Evolutionary conservation across 2,113 vertebrate species (phyloP), one percentile per base, ranked within the genome.

Genomic region (Malurus elegans): DNA sequence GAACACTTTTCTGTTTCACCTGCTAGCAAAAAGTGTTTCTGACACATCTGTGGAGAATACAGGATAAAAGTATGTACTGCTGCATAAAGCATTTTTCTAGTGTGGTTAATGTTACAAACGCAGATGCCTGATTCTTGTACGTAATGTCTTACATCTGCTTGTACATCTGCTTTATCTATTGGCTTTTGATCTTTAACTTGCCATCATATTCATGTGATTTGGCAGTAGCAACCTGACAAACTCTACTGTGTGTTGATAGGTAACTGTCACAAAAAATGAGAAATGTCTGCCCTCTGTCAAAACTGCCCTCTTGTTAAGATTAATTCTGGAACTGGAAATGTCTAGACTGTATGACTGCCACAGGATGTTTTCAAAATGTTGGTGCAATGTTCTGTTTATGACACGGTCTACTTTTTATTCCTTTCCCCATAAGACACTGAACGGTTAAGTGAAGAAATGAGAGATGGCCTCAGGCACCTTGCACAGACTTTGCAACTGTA

Each of bases 401-500:
- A 90, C 76, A 79, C 91, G 31, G 57, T 81, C 18, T 88, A 44
- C 71, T 95, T 94, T 91, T 93, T 96, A 38, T 86, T 92, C 44
- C 29, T 10, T 76, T 81, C 14, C 58, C 32, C 38, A 58, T 74
- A 97, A 99, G 99, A 99, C 96, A 93, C 97, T 90, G 97, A 95
- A 90, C 98, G 95, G 32, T 97, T 99, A 95, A 98, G 98, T 87
- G 98, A 99, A 97, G 98, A 99, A 94, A 99, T 99, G 98, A 99
- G 97, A 95, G 97, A 98, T 18, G 99, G 99, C 92, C 97, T 99
- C 78, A 96, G 97, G 97, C 98, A 99, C 38, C 98, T 99, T 70
- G 97, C 96, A 4, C 86, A 97, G 86, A 98, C 98, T 8, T 98
- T 99, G 90, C 97, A 98, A 64, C 82, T 98, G 83, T 99, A 99